Evolutionary conservation across 2,113 vertebrate genomes (phyloP), one percentile per base, ranked within the genome.

Genomic region (Thalassarche chlororhynchos): DNA sequence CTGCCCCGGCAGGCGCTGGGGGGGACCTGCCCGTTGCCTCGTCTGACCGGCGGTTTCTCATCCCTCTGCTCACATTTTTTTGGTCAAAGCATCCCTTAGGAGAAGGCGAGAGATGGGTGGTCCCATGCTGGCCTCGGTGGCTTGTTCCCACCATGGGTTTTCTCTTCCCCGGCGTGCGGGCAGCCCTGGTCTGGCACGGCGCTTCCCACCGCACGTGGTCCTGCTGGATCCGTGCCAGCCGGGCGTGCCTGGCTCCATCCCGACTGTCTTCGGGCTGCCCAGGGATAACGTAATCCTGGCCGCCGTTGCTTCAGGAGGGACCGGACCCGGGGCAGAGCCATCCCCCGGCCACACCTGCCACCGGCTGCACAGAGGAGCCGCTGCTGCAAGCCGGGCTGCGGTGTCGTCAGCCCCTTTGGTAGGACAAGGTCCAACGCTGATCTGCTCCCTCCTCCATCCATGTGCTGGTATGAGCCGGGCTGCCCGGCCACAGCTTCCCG

Each of bases 81-180:
- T 14, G 21, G 4, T 36, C 44, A 26, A 1, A 74, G 26, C 81
- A 70, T 19, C 85, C 74, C 61, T 4, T 17, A 4, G 51, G 28
- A 66, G 80, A 7, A 47, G 58, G 44, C 0, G 6, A 51, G 38
- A 34, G 36, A 3, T 0, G 6, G 14, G 15, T 5, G 28, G 5
- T 8, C 54, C 77, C 0, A 1, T 8, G 8, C 46, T 0, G 2
- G 6, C 23, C 28, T 19, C 5, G 0, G 26, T 1, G 40, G 34
- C 57, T 62, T 3, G 4, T 18, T 66, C 55, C 36, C 70, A 1
- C 12, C 2, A 0, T 0, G 49, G 21, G 1, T 69, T 89, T 76
- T 14, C 49, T 10, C 20, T 9, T 8, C 36, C 7, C 64, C 6
- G 3, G 71, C 5, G 17, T 5, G 1, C 0, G 8, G 44, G 36